Percentiles rank a stretch among this genome's conserved stretches.
Evolutionary conservation across 1,140 invertebrate genomes (phyloP).

Genomic region (Episyrphus balteatus): DNA sequence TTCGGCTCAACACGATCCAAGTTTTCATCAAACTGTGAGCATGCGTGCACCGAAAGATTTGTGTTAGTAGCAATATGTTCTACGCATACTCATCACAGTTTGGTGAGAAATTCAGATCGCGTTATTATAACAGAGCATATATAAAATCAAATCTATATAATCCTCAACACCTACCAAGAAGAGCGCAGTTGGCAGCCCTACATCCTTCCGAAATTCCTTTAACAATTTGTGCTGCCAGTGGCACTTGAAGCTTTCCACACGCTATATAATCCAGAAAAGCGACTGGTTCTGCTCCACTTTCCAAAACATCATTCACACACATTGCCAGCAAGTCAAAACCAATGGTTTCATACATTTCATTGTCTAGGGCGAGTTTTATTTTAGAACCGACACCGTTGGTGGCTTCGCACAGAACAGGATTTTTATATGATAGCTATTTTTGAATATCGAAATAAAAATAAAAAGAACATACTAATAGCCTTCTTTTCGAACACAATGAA

Average conservation of each 20-base stretch:
- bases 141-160: no score
- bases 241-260: conserved; percentile 71
- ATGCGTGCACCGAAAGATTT: no score
- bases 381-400: conserved; percentile 89
- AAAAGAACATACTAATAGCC: no score
- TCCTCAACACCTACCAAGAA: conserved; percentile 57
- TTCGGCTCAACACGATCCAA: no score
- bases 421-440: conserved; percentile 45
- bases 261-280: conserved; percentile 97
- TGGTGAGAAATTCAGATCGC: no score
- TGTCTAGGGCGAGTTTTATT: conserved; percentile 77
- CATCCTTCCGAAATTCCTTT: conserved; percentile 82
- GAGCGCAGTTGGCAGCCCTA: conserved; percentile 68
- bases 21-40: no score
- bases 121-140: no score
- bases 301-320: conserved; percentile 95
- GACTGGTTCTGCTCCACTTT: conserved; percentile 86
- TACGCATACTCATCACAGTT: no score
- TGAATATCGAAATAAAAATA: no score
- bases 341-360: conserved; percentile 68
- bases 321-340: conserved; percentile 96
- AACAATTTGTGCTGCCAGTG: conserved; percentile 64
- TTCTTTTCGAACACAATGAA: no score
- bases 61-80: no score
- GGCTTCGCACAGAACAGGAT: conserved; percentile 84